phyloP scores from a whole-genome alignment of 2,113 vertebrate genomes.

The chimpanzee (Pan troglodytes) region DNA sequence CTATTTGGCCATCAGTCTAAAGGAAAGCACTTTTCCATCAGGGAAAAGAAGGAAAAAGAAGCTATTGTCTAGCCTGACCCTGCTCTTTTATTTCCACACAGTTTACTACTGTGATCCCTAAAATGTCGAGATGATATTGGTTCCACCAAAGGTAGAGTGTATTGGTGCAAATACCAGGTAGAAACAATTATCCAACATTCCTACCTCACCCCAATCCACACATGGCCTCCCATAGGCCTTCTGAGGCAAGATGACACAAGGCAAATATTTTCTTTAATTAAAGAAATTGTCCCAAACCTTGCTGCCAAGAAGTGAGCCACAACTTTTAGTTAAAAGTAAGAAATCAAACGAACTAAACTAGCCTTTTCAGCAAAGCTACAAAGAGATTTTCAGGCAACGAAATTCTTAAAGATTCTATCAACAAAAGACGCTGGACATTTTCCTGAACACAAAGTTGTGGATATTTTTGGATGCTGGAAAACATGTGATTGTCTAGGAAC shows the following conservation, averaged over 20 bases:
- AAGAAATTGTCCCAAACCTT: not conserved
- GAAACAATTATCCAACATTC: not conserved
- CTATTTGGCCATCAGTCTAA: not conserved
- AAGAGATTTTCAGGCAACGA: not conserved
- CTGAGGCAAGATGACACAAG: not conserved
- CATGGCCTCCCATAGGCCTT: not conserved
- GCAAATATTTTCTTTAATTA: not conserved
- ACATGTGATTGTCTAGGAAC: not conserved
- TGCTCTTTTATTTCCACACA: not conserved
- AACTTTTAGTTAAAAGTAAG: constrained; percentile 7
- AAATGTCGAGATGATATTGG: not conserved
- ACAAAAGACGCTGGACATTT: not conserved
- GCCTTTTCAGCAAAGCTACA: not conserved
- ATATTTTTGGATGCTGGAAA: not conserved
- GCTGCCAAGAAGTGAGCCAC: not conserved
- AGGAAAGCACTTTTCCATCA: not conserved
- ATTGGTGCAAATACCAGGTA: not conserved
- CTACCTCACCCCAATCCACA: not conserved
- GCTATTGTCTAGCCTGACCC: not conserved
- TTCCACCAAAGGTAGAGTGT: not conserved
- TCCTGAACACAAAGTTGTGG: not conserved
- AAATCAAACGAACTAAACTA: not conserved
- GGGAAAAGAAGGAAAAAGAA: not conserved
- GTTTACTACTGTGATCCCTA: not conserved
- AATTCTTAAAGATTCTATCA: not conserved